Evolutionary conservation across 2,113 vertebrate genomes (phyloP), one percentile per base, ranked within the genome.

Genomic region (Strigops habroptila): DNA sequence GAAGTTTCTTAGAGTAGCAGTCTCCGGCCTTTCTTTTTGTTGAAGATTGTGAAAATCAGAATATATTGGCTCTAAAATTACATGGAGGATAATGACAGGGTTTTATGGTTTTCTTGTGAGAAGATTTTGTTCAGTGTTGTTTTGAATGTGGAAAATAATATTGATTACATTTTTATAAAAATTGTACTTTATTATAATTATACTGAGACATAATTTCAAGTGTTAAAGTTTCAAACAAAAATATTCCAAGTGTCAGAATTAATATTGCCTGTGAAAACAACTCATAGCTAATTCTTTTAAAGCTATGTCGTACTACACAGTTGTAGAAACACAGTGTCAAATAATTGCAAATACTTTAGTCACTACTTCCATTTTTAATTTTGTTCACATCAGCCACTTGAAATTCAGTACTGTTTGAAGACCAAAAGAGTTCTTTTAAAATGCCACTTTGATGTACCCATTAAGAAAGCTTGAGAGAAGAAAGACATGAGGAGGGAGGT

Each of bases 31-130:
- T 81, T 63, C 3, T 68, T 77, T 73, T 67, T 78, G 8, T 63
- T 84, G 37, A 67, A 63, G 18, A 39, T 3, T 52, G 10, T 31
- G 53, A 43, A 68, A 69, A 73, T 82, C 27, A 57, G 14, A 62
- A 17, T 86, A 57, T 67, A 16, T 79, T 28, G 4, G 14, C 12
- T 82, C 11, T 69, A 48, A 88, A 83, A 73, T 44, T 35, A 27
- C 4, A 7, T 12, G 6, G 27, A 64, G 3, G 1, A 55, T 57
- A 79, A 64, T 27, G 0, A 35, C 21, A n/a, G 13, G 3, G 0
- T 14, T 80, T 86, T 19, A 28, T 14, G 4, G 4, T 31, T 92
- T 64, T 16, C 52, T 68, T 49, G 15, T 3, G 2, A 17, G 63
- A 67, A 62, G 4, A 15, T 85, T 71, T 79, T 84, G 12, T 65